Evolutionary conservation across 2,113 vertebrate genomes (phyloP).

Genomic region (Vanacampus margaritifer): DNA sequence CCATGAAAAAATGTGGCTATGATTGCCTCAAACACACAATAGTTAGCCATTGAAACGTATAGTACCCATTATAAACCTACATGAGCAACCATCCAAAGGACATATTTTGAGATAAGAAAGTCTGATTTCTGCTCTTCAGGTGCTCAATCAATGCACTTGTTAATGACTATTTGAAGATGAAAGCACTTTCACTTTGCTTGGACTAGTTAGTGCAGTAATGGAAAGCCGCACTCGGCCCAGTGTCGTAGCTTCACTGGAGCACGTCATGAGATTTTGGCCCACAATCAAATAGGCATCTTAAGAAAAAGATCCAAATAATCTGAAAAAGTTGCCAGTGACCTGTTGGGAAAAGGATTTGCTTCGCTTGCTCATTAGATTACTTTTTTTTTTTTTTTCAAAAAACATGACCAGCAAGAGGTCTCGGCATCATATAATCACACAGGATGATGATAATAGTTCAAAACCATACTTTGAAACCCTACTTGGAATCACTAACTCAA

Average conservation of each 20-base stretch:
- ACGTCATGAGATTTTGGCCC: conserved; percentile 56
- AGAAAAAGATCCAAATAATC: conserved; percentile 10
- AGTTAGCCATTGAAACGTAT: no score
- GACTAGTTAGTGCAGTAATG: conserved; percentile 30
- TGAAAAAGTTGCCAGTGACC: not conserved
- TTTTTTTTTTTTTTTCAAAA: no score
- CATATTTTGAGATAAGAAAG: not conserved
- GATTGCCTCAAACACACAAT: no score
- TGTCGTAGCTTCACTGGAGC: conserved; percentile 57
- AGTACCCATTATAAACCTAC: no score
- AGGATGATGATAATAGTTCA: no score
- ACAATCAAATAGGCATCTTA: conserved; percentile 48
- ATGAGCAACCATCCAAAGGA: not conserved
- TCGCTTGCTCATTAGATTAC: not conserved
- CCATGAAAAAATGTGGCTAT: no score
- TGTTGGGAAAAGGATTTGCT: not conserved
- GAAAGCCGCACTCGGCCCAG: conserved; percentile 37
- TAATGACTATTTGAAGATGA: conserved; percentile 3
- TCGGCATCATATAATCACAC: no score
- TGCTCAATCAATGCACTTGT: conserved; percentile 26
- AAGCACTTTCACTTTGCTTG: conserved; percentile 13
- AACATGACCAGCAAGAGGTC: no score
- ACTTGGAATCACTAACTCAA: no score
- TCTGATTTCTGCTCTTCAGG: not conserved
- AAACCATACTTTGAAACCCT: no score